A percentile compares a stretch with the other conserved stretches of the same genome.
Evolutionary conservation across 1,140 invertebrate species (phyloP).

Genomic region (Drosophila repleta): DNA sequence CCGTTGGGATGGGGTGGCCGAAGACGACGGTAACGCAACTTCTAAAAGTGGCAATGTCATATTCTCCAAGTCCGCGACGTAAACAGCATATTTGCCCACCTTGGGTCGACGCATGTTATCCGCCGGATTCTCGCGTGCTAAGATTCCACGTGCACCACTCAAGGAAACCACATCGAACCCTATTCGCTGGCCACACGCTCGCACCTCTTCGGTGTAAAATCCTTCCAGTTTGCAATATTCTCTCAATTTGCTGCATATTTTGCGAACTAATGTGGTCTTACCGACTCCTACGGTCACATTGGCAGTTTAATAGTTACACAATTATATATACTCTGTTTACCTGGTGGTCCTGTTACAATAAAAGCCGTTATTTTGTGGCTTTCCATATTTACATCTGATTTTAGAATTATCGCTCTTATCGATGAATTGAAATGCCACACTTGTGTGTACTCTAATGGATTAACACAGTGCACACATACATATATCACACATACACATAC

Average conservation of each 20-base stretch:
- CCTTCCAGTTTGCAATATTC: conserved; percentile 29
- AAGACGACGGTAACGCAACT: too few relatives aligned
- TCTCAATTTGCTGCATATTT: conserved; percentile 36
- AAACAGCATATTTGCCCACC: conserved; percentile 65
- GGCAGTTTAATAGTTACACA: neutral
- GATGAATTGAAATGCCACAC: neutral
- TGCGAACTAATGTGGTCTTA: conserved; percentile 58
- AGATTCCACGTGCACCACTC: conserved; percentile 35
- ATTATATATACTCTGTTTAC: conserved; percentile 9
- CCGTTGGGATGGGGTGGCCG: neutral
- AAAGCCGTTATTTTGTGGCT: conserved; percentile 22
- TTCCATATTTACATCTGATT: conserved; percentile 26
- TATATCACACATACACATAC: too few relatives aligned
- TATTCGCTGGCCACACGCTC: conserved; percentile 36
- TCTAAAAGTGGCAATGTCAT: conserved; percentile 31
- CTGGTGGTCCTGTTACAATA: conserved; percentile 58
- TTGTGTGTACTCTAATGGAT: too few relatives aligned
- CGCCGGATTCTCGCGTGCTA: conserved; percentile 29
- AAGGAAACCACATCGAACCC: conserved; percentile 65
- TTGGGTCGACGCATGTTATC: conserved; percentile 37
- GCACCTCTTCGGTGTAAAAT: conserved; percentile 66
- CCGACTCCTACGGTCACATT: conserved; percentile 41
- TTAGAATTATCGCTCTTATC: neutral
- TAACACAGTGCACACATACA: too few relatives aligned
- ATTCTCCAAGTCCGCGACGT: conserved; percentile 56